Percentiles rank a stretch among this genome's conserved stretches.
phyloP scores from a whole-genome alignment of 1,140 invertebrate genomes.

The Leptestheria dahalacensis region DNA sequence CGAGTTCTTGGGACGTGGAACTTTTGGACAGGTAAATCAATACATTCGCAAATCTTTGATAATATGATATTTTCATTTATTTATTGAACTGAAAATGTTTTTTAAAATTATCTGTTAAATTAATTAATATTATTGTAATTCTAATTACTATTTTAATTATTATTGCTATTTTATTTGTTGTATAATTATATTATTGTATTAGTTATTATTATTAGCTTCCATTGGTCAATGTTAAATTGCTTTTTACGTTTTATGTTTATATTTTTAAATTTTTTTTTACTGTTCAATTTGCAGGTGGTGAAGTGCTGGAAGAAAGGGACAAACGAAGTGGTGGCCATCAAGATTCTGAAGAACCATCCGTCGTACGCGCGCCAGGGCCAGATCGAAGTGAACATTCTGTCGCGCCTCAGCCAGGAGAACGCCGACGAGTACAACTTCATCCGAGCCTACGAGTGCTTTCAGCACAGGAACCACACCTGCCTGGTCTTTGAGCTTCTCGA shows the following conservation, averaged over 20 bases:
- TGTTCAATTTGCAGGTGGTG: conserved; percentile 51
- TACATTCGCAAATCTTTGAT: too few species aligned
- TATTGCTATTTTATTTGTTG: too few species aligned
- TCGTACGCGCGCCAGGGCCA: conserved; percentile 98
- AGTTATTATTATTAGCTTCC: too few species aligned
- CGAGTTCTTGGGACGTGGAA: conserved; percentile 95
- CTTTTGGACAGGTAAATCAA: conserved; percentile 92
- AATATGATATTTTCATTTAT: too few species aligned
- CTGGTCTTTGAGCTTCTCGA: conserved; percentile 99
- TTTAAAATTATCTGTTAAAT: too few species aligned
- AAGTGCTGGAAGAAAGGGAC: conserved; percentile 99
- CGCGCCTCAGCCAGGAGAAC: conserved; percentile 94
- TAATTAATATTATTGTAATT: too few species aligned
- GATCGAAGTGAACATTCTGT: conserved; percentile 97
- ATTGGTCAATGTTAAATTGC: too few species aligned
- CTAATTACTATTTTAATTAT: too few species aligned
- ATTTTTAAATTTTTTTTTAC: conserved; percentile 12
- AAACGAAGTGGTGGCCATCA: conserved; percentile 98
- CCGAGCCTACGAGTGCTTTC: conserved; percentile 97
- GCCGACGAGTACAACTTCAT: conserved; percentile 99
- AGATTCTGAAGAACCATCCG: conserved; percentile 99
- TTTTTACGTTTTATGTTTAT: too few species aligned
- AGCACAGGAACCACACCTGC: conserved; percentile 99
- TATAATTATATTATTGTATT: too few species aligned
- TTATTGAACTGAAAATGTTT: too few species aligned